phyloP scores from a whole-genome alignment of 1,140 invertebrate genomes.

The Cherax destructor region DNA sequence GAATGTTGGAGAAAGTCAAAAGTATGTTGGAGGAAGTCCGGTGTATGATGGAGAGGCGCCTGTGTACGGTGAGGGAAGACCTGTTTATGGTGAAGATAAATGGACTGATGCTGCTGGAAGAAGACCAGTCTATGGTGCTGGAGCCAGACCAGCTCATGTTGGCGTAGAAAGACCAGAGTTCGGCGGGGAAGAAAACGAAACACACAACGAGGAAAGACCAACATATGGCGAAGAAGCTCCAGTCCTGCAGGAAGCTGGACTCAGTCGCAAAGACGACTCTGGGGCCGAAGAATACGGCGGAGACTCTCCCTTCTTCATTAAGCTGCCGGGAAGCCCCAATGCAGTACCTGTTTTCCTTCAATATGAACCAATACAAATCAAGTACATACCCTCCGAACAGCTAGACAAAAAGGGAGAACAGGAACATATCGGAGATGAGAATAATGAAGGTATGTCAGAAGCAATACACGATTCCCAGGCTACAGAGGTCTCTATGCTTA shows the following conservation, averaged over 20 bases:
- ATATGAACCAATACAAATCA: conserved; percentile 68
- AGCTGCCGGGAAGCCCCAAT: conserved; percentile 68
- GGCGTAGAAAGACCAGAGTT: background rate
- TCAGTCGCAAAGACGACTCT: conserved; percentile 52
- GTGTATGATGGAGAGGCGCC: background rate
- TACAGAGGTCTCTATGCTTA: background rate
- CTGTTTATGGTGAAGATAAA: background rate
- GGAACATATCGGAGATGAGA: background rate
- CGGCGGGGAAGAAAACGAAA: background rate
- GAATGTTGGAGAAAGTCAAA: background rate
- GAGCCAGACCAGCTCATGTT: background rate
- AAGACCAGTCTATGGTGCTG: background rate
- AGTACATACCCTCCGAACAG: conserved; percentile 50
- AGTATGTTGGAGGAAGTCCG: background rate
- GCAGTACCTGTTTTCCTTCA: conserved; percentile 66
- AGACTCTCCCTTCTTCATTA: conserved; percentile 67
- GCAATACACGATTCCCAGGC: background rate
- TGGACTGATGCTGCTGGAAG: background rate
- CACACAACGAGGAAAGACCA: background rate
- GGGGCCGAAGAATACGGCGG: conserved; percentile 26
- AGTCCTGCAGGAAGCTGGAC: background rate
- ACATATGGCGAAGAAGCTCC: background rate
- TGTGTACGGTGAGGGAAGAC: background rate
- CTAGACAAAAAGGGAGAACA: background rate
- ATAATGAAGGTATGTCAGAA: background rate